Conservation (phyloP, 1,140 invertebrate species). For the Marisa cornuarietis region DNA sequence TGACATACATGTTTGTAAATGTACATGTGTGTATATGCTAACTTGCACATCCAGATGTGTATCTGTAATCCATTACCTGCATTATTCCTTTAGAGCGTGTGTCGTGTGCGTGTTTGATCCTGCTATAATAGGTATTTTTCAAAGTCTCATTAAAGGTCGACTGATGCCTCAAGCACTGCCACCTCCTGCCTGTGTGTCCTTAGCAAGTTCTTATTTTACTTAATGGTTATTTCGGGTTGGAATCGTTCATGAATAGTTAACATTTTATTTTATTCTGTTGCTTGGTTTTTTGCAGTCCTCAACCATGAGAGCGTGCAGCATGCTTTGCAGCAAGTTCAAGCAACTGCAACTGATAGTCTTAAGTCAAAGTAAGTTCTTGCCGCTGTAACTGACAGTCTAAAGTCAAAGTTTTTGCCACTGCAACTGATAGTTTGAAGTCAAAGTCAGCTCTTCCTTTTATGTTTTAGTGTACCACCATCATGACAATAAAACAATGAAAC, state of each 20-base stretch:
- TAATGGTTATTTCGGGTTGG: too few species aligned
- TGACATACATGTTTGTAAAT: not conserved
- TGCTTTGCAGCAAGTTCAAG: conserved; percentile 75
- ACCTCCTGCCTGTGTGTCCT: too few species aligned
- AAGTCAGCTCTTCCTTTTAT: not conserved
- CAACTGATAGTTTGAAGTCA: too few species aligned
- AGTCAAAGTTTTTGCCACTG: not conserved
- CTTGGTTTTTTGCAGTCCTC: conserved; percentile 62
- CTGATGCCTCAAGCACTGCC: not conserved
- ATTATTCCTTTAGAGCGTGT: too few species aligned
- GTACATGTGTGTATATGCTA: not conserved
- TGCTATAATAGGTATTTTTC: not conserved
- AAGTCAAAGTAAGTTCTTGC: conserved; percentile 76
- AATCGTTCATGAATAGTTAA: not conserved
- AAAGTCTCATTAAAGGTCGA: not conserved
- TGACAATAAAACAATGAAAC: not conserved
- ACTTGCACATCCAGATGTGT: not conserved
- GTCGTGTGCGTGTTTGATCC: too few species aligned
- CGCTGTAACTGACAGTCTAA: too few species aligned
- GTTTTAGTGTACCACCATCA: not conserved
- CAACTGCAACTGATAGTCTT: conserved; percentile 79
- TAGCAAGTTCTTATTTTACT: too few species aligned
- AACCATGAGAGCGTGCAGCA: conserved; percentile 85
- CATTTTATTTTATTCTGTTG: conserved; percentile 43
- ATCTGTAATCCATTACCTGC: not conserved